A percentile compares a stretch with the other conserved stretches of the same genome.
phyloP scores from a whole-genome alignment of 2,797 vertebrate species.

The Sylvia borin region DNA sequence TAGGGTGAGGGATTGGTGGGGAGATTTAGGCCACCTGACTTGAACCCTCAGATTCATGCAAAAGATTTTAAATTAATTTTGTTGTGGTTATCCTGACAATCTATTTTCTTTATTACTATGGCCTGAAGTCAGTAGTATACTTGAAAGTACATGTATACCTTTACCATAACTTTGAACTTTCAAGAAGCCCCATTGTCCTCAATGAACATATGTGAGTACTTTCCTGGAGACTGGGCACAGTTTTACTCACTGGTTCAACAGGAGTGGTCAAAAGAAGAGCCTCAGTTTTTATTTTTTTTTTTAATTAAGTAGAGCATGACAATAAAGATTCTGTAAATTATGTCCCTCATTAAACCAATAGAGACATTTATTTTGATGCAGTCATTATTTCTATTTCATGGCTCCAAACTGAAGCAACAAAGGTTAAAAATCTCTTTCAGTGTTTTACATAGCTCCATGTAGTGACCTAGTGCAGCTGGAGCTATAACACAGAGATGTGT shows the following conservation, averaged over 20 bases:
- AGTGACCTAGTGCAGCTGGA: not conserved
- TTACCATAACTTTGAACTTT: not conserved
- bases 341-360: not conserved
- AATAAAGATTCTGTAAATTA: not conserved
- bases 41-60: not conserved
- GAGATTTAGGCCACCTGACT: not conserved
- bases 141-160: not conserved
- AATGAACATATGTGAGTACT: not conserved
- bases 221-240: not conserved
- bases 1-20: not conserved
- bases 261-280: not conserved
- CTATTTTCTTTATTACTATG: not conserved
- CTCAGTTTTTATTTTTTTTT: not conserved
- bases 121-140: not conserved
- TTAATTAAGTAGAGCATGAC: not conserved
- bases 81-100: not conserved
- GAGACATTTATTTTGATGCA: not conserved
- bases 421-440: not conserved
- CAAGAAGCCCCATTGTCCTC: not conserved
- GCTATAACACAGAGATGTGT: not conserved
- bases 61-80: not conserved
- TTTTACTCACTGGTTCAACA: not conserved
- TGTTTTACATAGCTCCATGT: not conserved
- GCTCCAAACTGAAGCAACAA: not conserved
- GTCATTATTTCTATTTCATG: not conserved